Evolutionary conservation across 2,888 invertebrate species (phyloP).

Genomic region (Gasteruption jaculator): DNA sequence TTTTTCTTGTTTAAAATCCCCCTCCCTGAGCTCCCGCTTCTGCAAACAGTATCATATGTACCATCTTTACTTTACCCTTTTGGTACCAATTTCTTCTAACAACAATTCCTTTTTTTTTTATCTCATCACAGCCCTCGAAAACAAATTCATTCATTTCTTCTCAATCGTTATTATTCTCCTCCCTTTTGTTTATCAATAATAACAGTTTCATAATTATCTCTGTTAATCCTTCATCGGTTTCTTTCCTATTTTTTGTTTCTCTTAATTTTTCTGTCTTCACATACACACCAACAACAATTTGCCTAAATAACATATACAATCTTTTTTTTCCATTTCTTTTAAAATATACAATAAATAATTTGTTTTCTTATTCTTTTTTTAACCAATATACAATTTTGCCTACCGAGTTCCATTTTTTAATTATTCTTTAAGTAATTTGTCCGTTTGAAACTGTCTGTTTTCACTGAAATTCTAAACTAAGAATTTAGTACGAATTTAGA

Average conservation of each 20-base stretch:
- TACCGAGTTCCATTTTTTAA: constrained; percentile 13
- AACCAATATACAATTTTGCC: constrained; percentile 45
- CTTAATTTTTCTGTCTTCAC: constrained; percentile 18
- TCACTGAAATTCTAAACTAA: too few species aligned
- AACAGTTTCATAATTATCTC: constrained; percentile 12
- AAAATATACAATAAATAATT: constrained; percentile 50
- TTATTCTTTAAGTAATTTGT: constrained; percentile 41
- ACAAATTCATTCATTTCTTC: too few species aligned
- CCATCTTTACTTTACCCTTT: constrained; percentile 15
- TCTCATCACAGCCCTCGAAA: constrained; percentile 50
- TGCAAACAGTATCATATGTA: too few species aligned
- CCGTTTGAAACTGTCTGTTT: constrained; percentile 25
- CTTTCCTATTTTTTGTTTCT: constrained; percentile 21
- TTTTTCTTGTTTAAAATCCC: constrained; percentile 30
- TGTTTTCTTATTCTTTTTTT: too few species aligned
- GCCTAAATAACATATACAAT: constrained; percentile 33
- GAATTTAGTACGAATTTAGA: too few species aligned
- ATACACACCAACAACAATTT: constrained; percentile 28
- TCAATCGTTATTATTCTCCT: constrained; percentile 23
- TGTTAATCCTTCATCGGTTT: constrained; percentile 16
- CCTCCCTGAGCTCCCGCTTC: constrained; percentile 44
- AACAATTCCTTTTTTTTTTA: constrained; percentile 27
- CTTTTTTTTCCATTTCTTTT: constrained; percentile 25
- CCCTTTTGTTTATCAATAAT: constrained; percentile 14
- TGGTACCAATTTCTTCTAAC: constrained; percentile 13